These are phyloP conservation scores for Plectropomus leopardus DNA, from an alignment of 2,113 vertebrate species.

Conservation along the genomic window DNA sequence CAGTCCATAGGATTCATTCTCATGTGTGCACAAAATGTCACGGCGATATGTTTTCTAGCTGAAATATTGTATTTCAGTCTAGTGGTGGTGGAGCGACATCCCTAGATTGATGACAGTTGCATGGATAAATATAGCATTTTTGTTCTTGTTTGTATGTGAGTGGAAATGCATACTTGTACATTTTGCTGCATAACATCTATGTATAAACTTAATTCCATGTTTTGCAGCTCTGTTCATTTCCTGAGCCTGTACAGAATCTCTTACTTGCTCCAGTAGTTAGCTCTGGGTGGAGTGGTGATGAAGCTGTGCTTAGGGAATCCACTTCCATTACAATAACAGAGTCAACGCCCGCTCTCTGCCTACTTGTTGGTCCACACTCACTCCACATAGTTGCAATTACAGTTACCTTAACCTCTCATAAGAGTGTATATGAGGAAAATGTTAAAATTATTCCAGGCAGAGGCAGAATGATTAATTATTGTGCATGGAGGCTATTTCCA, in stretches of 20 bases:
- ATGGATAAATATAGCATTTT: background rate
- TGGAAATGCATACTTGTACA: background rate
- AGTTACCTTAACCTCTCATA: conserved; percentile 2
- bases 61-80: background rate
- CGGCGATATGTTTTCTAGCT: background rate
- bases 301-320: conserved; percentile 37
- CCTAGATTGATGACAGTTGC: background rate
- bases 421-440: background rate
- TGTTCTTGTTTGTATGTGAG: background rate
- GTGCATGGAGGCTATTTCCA: background rate
- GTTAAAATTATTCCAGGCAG: background rate
- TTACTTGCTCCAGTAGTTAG: conserved; percentile 18
- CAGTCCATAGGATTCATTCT: no score
- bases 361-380: background rate
- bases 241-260: background rate
- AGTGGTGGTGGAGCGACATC: background rate
- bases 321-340: conserved; percentile 14
- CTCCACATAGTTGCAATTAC: background rate
- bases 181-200: conserved; percentile 1
- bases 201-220: conserved; percentile 31
- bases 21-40: background rate
- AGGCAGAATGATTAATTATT: background rate
- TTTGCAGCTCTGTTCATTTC: background rate
- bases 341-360: conserved; percentile 16
- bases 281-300: conserved; percentile 57